These are phyloP conservation scores for Cotesia glomerata DNA, from an alignment of 1,140 invertebrate genomes.

Conservation along the genomic window DNA sequence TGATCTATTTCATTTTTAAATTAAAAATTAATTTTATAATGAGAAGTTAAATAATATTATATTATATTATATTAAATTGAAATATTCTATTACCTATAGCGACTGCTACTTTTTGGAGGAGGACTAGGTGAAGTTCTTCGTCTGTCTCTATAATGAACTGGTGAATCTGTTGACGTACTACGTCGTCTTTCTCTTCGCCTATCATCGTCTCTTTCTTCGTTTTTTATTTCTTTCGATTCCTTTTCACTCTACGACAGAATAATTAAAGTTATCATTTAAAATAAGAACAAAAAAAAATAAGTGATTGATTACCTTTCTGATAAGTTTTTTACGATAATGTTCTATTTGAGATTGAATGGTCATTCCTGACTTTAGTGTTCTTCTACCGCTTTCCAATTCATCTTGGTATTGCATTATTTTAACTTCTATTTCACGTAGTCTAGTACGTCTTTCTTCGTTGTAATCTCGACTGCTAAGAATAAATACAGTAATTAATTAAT, in stretches of 20 bases:
- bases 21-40: slow-evolving; percentile 21
- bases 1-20: slow-evolving; percentile 44
- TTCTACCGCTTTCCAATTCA: slow-evolving; percentile 87
- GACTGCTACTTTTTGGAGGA: slow-evolving; percentile 43
- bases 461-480: slow-evolving; percentile 58
- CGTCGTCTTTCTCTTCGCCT: slow-evolving; percentile 56
- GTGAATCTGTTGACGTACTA: slow-evolving; percentile 56
- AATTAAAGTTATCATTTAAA: neutral
- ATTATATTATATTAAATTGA: neutral
- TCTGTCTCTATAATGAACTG: slow-evolving; percentile 54
- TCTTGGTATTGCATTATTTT: slow-evolving; percentile 96
- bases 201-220: slow-evolving; percentile 57
- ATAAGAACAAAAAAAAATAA: neutral
- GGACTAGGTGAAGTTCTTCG: slow-evolving; percentile 52
- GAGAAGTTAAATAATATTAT: slow-evolving; percentile 9
- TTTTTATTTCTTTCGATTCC: slow-evolving; percentile 57
- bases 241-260: slow-evolving; percentile 50
- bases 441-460: slow-evolving; percentile 79
- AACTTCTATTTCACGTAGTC: slow-evolving; percentile 91
- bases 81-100: slow-evolving; percentile 49
- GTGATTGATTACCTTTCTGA: slow-evolving; percentile 72
- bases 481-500: slow-evolving; percentile 22
- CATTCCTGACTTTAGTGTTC: slow-evolving; percentile 79
- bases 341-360: slow-evolving; percentile 84
- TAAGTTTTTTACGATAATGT: slow-evolving; percentile 88